These are phyloP conservation scores for Chelon labrosus DNA, from an alignment of 2,797 vertebrate species.

Conservation along the genomic window DNA sequence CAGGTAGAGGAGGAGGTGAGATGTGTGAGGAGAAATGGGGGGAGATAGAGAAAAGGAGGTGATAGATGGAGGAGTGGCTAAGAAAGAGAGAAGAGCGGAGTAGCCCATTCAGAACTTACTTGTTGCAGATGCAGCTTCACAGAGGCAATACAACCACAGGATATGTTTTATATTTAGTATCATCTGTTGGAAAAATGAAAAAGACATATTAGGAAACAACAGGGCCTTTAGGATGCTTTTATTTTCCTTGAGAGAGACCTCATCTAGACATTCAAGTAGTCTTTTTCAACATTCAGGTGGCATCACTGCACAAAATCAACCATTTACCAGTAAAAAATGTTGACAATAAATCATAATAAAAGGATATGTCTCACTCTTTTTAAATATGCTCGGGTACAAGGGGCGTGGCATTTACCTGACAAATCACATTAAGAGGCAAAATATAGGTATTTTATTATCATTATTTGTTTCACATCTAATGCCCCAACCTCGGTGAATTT, in stretches of 20 bases:
- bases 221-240: not conserved
- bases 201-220: constrained; percentile 28
- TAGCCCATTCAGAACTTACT: constrained; percentile 69
- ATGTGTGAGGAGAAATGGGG: not conserved
- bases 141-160: constrained; percentile 91
- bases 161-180: constrained; percentile 90
- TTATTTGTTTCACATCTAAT: not conserved
- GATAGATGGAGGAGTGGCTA: constrained; percentile 2
- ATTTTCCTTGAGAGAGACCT: not conserved
- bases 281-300: too few relatives aligned
- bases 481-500: not conserved
- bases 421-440: not conserved
- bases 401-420: not conserved
- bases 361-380: not conserved
- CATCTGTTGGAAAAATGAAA: constrained; percentile 85
- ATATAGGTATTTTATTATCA: not conserved
- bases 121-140: constrained; percentile 81
- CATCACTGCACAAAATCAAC: too few relatives aligned
- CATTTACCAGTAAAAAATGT: too few relatives aligned
- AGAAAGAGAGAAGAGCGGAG: not conserved
- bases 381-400: not conserved
- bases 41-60: not conserved
- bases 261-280: too few relatives aligned
- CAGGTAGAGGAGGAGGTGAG: not conserved
- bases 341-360: not conserved